phyloP scores from a whole-genome alignment of 2,113 vertebrate genomes.

The Alosa alosa region DNA sequence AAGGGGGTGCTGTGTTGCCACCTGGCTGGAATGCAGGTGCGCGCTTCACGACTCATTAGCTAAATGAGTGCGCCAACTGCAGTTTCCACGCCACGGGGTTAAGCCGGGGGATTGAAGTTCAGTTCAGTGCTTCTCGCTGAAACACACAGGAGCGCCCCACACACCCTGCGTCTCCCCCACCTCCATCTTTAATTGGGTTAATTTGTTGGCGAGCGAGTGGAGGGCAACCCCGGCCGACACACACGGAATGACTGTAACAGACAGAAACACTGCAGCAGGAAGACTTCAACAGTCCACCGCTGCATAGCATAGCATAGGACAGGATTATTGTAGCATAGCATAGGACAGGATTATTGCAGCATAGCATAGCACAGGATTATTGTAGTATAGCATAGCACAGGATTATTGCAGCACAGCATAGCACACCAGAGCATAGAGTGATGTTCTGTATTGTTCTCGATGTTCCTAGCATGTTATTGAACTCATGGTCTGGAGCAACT shows the following conservation, averaged over 20 bases:
- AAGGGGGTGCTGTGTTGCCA: background rate
- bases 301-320: too few species aligned
- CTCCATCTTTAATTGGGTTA: background rate
- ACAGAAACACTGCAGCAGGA: background rate
- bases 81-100: background rate
- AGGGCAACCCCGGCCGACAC: background rate
- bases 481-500: background rate
- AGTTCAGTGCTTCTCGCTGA: background rate
- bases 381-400: too few species aligned
- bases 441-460: too few species aligned
- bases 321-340: too few species aligned
- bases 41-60: constrained; percentile 5
- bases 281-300: background rate
- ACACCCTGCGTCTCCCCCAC: background rate
- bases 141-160: background rate
- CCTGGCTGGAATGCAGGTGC: constrained; percentile 9
- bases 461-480: background rate
- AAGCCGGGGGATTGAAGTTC: background rate
- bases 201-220: background rate
- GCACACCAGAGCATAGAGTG: too few species aligned
- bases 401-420: too few species aligned
- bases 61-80: background rate
- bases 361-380: background rate
- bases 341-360: background rate
- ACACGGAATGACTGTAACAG: background rate